A percentile compares a stretch with the other conserved stretches of the same genome.
Conservation (phyloP, 1,140 invertebrate genomes). For the Trichomalopsis sarcophagae region DNA sequence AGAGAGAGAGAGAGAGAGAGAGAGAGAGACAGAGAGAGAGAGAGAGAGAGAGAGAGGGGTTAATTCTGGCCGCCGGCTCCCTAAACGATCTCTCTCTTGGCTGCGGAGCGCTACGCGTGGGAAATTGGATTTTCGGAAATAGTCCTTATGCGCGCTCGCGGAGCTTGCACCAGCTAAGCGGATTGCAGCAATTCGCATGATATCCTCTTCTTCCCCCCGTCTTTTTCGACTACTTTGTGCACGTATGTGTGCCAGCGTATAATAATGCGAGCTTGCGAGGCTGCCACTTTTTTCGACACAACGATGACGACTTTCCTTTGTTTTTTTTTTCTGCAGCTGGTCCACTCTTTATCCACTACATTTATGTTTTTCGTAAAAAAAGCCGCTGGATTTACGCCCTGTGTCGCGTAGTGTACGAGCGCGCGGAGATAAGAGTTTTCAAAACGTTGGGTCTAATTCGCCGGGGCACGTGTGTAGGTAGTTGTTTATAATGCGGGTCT, state of each 20-base stretch:
- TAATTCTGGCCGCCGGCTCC: not conserved
- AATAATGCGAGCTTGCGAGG: not conserved
- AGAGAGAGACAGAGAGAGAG: not conserved
- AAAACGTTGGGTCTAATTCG: not conserved
- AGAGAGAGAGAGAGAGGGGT: not conserved
- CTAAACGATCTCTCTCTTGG: not conserved
- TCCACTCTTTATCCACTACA: not conserved
- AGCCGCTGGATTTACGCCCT: not conserved
- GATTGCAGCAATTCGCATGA: conserved; percentile 9
- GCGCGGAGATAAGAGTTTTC: not conserved
- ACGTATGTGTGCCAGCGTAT: too few relatives aligned
- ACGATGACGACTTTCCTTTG: not conserved
- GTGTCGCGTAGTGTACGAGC: not conserved
- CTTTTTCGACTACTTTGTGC: not conserved
- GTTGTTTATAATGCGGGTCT: not conserved
- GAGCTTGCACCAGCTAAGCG: not conserved
- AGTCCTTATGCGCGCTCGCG: conserved; percentile 3
- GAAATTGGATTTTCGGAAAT: conserved; percentile 43
- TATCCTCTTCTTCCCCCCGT: not conserved
- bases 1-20: not conserved
- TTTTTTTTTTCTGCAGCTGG: not conserved
- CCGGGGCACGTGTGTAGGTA: not conserved
- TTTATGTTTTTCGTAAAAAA: too few relatives aligned
- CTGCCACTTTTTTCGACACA: not conserved
- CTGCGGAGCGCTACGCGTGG: not conserved